These are phyloP conservation scores for Pantherophis vulpinus DNA, from an alignment of 2,797 vertebrate genomes.

Conservation along the genomic window DNA sequence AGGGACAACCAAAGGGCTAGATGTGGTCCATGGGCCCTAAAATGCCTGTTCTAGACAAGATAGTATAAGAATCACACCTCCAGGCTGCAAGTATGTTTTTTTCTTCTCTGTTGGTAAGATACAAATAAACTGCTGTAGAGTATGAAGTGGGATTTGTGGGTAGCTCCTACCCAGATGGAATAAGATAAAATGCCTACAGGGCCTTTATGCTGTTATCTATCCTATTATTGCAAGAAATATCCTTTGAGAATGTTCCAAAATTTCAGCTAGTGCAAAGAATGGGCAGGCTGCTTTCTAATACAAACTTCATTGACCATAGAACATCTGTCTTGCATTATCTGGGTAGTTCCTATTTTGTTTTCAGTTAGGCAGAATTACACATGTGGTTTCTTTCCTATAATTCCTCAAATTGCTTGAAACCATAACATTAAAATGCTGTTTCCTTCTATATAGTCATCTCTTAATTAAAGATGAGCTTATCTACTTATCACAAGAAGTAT, in stretches of 20 bases:
- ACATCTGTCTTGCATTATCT: background rate
- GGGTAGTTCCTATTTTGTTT: background rate
- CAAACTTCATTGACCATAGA: background rate
- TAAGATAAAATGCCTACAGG: background rate
- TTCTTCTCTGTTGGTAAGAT: background rate
- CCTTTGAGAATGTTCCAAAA: background rate
- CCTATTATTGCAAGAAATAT: background rate
- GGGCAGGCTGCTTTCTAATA: slow-evolving; percentile 39
- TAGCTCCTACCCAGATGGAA: background rate
- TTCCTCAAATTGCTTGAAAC: background rate
- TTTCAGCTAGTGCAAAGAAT: background rate
- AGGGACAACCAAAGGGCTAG: background rate
- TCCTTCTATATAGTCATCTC: background rate
- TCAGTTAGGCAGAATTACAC: background rate
- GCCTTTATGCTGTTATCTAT: background rate
- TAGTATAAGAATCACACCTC: background rate
- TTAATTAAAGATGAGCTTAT: background rate
- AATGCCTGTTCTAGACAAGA: background rate
- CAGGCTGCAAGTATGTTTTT: background rate
- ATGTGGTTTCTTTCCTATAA: background rate
- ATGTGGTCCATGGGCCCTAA: background rate
- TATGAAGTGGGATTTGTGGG: background rate
- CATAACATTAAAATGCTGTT: background rate
- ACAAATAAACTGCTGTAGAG: background rate
- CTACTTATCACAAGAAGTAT: background rate